A percentile compares a stretch with the other conserved stretches of the same genome.
phyloP scores from a whole-genome alignment of 2,797 vertebrate species.

The Pyrrhura leucotis region DNA sequence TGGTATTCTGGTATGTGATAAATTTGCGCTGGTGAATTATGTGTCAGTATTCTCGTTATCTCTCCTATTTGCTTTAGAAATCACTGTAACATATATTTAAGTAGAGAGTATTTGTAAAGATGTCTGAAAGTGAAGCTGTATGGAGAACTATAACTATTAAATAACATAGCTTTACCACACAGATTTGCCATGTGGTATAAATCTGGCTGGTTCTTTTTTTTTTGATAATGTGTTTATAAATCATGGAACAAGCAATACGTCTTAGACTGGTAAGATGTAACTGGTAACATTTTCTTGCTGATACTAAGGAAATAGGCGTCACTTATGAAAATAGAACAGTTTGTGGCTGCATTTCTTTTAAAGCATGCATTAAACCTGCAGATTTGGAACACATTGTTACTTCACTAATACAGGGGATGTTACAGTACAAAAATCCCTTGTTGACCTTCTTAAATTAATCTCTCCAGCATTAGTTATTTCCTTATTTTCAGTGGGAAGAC shows the following conservation, averaged over 20 bases:
- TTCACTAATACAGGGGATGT: conserved; percentile 18
- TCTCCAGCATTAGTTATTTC: conserved; percentile 46
- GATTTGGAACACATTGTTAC: conserved; percentile 33
- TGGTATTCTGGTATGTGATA: background rate
- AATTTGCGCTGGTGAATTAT: background rate
- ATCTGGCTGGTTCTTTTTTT: background rate
- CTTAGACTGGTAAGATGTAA: conserved; percentile 60
- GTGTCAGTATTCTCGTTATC: background rate
- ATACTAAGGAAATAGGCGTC: conserved; percentile 26
- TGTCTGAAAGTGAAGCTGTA: background rate
- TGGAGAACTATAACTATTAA: background rate
- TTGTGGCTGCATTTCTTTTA: background rate
- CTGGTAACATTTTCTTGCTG: conserved; percentile 38
- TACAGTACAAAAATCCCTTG: conserved; percentile 56
- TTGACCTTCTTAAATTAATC: conserved; percentile 66
- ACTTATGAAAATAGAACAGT: conserved; percentile 49
- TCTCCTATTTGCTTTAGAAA: background rate
- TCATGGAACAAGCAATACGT: conserved; percentile 46
- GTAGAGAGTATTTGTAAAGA: background rate
- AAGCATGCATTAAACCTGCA: conserved; percentile 3
- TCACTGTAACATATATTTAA: background rate
- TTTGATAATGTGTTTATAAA: conserved; percentile 5
- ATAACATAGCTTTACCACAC: conserved; percentile 30
- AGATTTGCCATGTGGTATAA: conserved; percentile 18
- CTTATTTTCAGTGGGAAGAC: background rate